These are phyloP conservation scores for Cyphotilapia sp. DNA, from an alignment of 2,113 vertebrate species.

Conservation along the genomic window DNA sequence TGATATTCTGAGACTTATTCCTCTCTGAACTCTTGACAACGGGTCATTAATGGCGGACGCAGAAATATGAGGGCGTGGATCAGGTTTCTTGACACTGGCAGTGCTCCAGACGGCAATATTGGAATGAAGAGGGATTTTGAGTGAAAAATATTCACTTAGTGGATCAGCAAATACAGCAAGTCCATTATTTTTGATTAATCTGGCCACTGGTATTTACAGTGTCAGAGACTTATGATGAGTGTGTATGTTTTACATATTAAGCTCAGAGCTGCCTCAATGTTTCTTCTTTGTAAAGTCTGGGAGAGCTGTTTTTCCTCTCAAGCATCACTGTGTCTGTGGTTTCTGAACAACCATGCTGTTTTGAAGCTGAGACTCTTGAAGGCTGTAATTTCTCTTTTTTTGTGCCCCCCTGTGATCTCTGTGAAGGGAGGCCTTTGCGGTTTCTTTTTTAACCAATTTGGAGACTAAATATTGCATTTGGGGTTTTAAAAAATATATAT, in stretches of 20 bases:
- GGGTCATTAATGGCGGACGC: constrained; percentile 21
- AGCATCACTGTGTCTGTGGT: neutral
- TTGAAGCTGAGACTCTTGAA: neutral
- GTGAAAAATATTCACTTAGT: neutral
- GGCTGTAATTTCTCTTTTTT: neutral
- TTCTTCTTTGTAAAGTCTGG: constrained; percentile 15
- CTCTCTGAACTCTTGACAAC: constrained; percentile 24
- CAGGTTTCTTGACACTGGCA: constrained; percentile 61
- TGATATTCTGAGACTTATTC: constrained; percentile 24
- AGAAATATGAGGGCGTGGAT: constrained; percentile 38
- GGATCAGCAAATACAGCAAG: neutral
- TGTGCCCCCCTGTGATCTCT: neutral
- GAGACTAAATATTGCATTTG: neutral
- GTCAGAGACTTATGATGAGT: constrained; percentile 37
- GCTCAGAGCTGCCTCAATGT: constrained; percentile 50
- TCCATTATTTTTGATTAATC: constrained; percentile 61
- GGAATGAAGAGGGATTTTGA: constrained; percentile 18
- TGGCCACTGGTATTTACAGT: constrained; percentile 49
- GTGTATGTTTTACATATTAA: constrained; percentile 67
- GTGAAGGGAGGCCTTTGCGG: neutral
- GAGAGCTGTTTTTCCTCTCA: constrained; percentile 3
- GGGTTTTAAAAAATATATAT: neutral
- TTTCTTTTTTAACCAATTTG: neutral
- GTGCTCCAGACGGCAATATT: constrained; percentile 35
- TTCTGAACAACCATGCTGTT: constrained; percentile 9